Percentiles rank a stretch among this genome's conserved stretches.
Conservation (phyloP, 1,140 invertebrate species). For the Pseudomyrmex pallidus region DNA sequence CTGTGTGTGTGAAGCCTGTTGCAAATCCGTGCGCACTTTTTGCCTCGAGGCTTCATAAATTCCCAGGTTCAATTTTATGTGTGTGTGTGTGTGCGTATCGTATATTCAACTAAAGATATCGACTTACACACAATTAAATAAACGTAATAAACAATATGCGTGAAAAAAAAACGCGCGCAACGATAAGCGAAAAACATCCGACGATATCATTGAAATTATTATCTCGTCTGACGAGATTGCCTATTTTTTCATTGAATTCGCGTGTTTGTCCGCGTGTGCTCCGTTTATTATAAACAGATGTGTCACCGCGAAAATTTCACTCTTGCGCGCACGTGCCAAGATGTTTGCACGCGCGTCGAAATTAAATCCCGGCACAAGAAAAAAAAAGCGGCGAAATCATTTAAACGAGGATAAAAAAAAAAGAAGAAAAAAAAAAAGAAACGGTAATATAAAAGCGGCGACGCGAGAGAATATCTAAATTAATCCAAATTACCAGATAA, state of each 20-base stretch:
- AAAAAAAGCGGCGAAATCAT: conserved; percentile 7
- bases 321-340: conserved; percentile 2
- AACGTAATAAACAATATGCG: conserved; percentile 3
- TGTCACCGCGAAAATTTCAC: conserved; percentile 11
- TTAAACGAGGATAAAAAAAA: neutral
- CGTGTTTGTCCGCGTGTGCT: no score
- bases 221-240: neutral
- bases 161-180: neutral
- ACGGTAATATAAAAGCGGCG: conserved; percentile 21
- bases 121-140: conserved; percentile 30
- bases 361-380: conserved; percentile 37
- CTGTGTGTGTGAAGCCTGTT: neutral
- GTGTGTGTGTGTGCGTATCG: neutral
- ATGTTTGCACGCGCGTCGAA: conserved; percentile 33
- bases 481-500: conserved; percentile 51
- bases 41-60: neutral
- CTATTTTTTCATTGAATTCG: neutral
- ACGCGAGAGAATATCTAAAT: conserved; percentile 44
- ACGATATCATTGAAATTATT: no score
- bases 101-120: conserved; percentile 35
- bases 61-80: neutral
- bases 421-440: neutral
- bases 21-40: conserved; percentile 3
- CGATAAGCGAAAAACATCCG: neutral
- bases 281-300: neutral